Evolutionary conservation across 2,888 invertebrate genomes (phyloP), one percentile per base, ranked within the genome.

Genomic region (Netelia inedita): DNA sequence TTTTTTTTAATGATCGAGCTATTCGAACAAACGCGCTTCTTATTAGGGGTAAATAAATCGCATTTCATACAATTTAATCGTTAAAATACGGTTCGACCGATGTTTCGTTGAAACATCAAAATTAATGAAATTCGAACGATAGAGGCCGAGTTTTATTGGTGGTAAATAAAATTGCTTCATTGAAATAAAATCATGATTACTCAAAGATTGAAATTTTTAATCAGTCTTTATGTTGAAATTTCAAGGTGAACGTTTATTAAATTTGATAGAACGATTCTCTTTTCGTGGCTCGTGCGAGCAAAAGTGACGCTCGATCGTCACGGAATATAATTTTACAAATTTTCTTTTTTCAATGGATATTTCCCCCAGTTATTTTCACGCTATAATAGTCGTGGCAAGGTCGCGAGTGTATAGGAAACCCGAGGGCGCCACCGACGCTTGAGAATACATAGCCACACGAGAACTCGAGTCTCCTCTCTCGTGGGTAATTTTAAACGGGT

Each of bases 361-460:
- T 65, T n/a, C 23, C 65, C 23, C 55, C 19, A 11, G 28, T 5
- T 28, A n/a, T n/a, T 8, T 35, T 55, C 35, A 14, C 23, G 50
- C 46, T 50, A 21, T 53, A 16, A 14, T 46, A 14, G 46, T 71
- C 28, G 35, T 19, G 71, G 5, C 71, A 71, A 71, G 71, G 71
- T 71, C 71, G 35, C 71, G 35, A 46, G 71, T 9, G 55, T 19
- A 21, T 23, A 23, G 59, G 72, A 72, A 72, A 72, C 28, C n/a
- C 43, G 72, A 72, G 72, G 19, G 35, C 41, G 43, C 11, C 16
- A 55, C 59, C 61, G 74, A 69, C 19, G 74, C 75, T 53, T 57
- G 23, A 28, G 72, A 41, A 35, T 43, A 65, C 21, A 35, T 50
- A 14, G 16, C 53, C 53, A 59, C 53, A 59, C 50, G 50, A 28